Base-by-base conservation (phyloP, 1,140 invertebrate genomes). In the Polypedilum vanderplanki region DNA sequence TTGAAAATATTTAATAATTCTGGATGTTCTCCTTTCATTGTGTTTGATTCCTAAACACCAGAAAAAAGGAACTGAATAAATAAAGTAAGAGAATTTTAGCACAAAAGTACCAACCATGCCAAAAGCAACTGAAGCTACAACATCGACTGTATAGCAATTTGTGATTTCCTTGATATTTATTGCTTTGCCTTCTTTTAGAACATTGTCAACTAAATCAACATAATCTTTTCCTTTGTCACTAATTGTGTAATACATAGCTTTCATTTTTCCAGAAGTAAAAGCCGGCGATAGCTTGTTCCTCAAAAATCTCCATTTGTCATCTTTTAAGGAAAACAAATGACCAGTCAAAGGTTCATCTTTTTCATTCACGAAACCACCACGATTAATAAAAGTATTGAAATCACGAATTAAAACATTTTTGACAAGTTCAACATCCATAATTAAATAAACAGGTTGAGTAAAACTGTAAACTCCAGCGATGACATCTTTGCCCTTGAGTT, bases 241-340 rank as follows among this genome's bases (percentile, higher is more conserved):
- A 75, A 88, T 84, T 0, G 84, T 76, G 2, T 83, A 77, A 76
- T 85, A 85, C 84, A 89, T 88, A 22, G 83, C 82, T 79, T 84
- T 87, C 75, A 90, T 84, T 81, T 89, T 89, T 3, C 83, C 81
- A 2, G 85, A 81, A 1, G 87, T 86, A 79, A 89, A 90, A 7
- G 86, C 83, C 4, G 88, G 87, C 9, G 85, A 86, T 57, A 88
- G 78, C 73, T 88, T 87, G 17, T 82, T 79, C 40, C 89, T 80
- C 4, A 88, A 76, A 3, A 84, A 79, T 78, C 85, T 86, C 89
- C 89, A 90, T 57, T 79, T 78, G 40, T 84, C 82, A 4, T 83
- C 84, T 7, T 80, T 79, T 0, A 80, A 74, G 67, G 83, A 79
- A 41, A 86, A 84, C 5, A 86, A 41, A 77, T 84, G 82, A 22